These are phyloP conservation scores for Aporophyla lueneburgensis DNA, from an alignment of 2,888 invertebrate genomes.

Conservation along the genomic window DNA sequence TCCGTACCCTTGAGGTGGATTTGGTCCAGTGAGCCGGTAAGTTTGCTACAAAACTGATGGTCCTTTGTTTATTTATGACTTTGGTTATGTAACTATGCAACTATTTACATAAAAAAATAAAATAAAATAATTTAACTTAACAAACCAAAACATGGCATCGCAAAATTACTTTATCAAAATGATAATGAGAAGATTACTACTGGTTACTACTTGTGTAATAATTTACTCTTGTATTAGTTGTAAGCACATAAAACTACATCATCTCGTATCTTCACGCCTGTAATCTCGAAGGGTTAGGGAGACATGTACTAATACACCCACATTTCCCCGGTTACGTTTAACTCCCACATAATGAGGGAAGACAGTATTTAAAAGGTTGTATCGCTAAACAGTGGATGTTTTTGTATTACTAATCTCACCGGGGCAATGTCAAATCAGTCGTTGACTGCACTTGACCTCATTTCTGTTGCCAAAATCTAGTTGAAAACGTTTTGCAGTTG, in stretches of 20 bases:
- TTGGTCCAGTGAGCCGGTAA: background rate
- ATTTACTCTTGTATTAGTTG: background rate
- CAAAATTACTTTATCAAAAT: background rate
- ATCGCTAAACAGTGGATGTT: background rate
- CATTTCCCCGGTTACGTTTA: background rate
- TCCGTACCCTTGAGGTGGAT: conserved; percentile 43
- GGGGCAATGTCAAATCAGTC: background rate
- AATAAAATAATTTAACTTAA: background rate
- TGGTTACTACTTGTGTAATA: background rate
- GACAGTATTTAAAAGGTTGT: background rate
- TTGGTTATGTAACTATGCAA: background rate
- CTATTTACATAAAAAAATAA: background rate
- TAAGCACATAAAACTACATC: background rate
- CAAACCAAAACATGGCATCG: background rate
- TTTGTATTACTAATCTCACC: background rate
- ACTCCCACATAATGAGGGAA: background rate
- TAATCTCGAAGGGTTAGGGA: background rate
- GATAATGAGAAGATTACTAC: background rate
- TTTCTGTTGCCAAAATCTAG: background rate
- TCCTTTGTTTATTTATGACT: conserved; percentile 9
- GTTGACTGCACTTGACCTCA: background rate
- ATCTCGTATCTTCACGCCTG: background rate
- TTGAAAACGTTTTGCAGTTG: background rate
- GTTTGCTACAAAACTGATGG: background rate
- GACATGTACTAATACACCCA: background rate